A percentile compares a stretch with the other conserved stretches of the same genome.
Conservation (phyloP, 2,888 invertebrate species). For the Oxytorus armatus region DNA sequence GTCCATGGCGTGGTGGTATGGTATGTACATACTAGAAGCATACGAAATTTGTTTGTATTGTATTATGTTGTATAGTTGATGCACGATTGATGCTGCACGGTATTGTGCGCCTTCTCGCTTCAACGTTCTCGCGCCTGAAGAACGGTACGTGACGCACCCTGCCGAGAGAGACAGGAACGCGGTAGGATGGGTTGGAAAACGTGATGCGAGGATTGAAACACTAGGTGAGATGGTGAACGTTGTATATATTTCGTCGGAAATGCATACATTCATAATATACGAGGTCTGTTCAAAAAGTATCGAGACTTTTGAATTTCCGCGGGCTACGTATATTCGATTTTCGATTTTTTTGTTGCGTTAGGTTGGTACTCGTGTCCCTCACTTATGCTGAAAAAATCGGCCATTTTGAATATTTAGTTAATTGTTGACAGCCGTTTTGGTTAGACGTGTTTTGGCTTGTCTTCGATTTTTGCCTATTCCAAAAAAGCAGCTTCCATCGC, state of each 20-base stretch:
- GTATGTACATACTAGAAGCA: conserved; percentile 32
- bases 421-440: too few relatives aligned
- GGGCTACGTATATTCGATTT: too few relatives aligned
- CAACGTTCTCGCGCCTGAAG: conserved; percentile 62
- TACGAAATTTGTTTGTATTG: conserved; percentile 63
- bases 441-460: too few relatives aligned
- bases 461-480: too few relatives aligned
- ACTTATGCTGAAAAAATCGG: too few relatives aligned
- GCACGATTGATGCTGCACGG: conserved; percentile 35
- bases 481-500: too few relatives aligned
- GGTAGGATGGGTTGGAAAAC: conserved; percentile 34
- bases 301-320: too few relatives aligned
- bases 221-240: conserved; percentile 22
- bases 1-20: neutral
- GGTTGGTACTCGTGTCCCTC: too few relatives aligned
- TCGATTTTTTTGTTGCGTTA: too few relatives aligned
- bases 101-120: conserved; percentile 44
- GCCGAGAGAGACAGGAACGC: neutral
- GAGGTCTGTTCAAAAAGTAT: too few relatives aligned
- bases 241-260: conserved; percentile 26
- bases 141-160: conserved; percentile 53
- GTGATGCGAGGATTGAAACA: conserved; percentile 49
- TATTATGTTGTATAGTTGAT: conserved; percentile 51
- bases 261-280: neutral
- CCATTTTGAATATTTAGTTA: too few relatives aligned